Conservation (phyloP, 2,797 vertebrate genomes). For the Columba guinea region DNA sequence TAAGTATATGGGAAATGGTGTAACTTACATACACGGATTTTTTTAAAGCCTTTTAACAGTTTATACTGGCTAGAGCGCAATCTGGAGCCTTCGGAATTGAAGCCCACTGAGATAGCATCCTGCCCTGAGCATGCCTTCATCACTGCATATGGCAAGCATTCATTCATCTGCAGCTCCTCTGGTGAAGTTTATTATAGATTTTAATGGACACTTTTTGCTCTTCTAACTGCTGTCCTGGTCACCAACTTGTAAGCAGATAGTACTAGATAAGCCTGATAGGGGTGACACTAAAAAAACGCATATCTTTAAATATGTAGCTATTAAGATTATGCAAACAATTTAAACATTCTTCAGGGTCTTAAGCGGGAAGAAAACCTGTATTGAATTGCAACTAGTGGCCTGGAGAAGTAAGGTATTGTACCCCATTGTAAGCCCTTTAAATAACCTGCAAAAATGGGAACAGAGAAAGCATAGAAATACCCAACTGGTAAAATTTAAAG, state of each 20-base stretch:
- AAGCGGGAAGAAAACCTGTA: not conserved
- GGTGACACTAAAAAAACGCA: not conserved
- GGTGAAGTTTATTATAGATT: not conserved
- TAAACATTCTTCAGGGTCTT: not conserved
- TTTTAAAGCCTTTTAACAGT: not conserved
- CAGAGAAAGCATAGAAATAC: not conserved
- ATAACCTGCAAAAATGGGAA: not conserved
- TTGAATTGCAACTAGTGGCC: not conserved
- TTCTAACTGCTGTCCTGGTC: not conserved
- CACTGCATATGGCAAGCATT: not conserved
- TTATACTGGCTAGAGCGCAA: not conserved
- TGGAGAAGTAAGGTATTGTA: not conserved
- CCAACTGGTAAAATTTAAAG: not conserved
- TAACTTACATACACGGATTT: not conserved
- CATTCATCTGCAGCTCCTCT: not conserved
- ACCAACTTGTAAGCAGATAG: not conserved
- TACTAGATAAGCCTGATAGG: not conserved
- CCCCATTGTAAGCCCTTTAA: not conserved
- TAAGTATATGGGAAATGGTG: not conserved
- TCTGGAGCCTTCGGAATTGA: not conserved
- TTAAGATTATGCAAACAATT: not conserved
- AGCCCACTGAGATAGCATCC: not conserved
- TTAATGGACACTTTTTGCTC: not conserved
- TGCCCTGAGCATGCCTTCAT: not conserved
- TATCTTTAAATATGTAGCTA: not conserved